Evolutionary conservation across 2,113 vertebrate species (phyloP).

Genomic region (Phyllostomus discolor): DNA sequence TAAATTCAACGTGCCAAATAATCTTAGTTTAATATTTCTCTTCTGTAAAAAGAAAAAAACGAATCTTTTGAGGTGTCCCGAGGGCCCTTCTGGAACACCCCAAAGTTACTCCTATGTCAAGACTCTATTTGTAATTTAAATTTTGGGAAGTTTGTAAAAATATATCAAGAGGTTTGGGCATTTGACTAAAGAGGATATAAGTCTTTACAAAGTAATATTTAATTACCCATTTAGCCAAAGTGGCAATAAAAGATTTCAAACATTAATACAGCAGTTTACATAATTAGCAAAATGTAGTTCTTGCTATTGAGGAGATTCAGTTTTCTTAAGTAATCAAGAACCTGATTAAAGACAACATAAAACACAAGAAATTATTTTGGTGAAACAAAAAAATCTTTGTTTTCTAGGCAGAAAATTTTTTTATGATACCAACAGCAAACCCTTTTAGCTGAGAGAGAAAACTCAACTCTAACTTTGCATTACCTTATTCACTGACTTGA

Average conservation of each 20-base stretch:
- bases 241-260: not conserved
- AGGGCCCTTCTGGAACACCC: not conserved
- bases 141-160: not conserved
- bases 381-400: not conserved
- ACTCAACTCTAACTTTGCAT: not conserved
- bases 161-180: not conserved
- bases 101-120: not conserved
- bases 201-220: not conserved
- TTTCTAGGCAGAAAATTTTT: not conserved
- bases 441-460: not conserved
- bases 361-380: not conserved
- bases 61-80: not conserved
- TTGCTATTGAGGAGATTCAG: not conserved
- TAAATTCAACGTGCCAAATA: not conserved
- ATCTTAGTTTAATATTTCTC: not conserved
- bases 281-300: not conserved
- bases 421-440: not conserved
- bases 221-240: not conserved
- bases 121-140: not conserved
- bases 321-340: not conserved
- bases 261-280: not conserved
- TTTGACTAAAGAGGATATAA: not conserved
- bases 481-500: not conserved
- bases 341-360: not conserved
- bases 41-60: not conserved